These are phyloP conservation scores for Tachina grossa DNA, from an alignment of 2,888 invertebrate genomes.

Conservation along the genomic window DNA sequence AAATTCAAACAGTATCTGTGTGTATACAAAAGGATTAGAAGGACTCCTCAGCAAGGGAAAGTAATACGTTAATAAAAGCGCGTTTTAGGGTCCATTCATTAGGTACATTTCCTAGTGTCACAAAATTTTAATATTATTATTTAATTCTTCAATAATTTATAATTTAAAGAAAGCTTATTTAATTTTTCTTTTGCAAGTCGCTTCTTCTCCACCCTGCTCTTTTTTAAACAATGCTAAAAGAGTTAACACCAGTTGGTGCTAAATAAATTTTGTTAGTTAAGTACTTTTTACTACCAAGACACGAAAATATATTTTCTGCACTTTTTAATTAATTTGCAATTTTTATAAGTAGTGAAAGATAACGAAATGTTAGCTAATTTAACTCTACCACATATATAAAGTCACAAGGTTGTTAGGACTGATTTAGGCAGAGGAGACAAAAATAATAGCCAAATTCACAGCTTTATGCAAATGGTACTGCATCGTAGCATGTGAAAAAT, in stretches of 20 bases:
- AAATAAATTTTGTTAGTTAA: neutral
- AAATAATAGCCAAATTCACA: too few relatives aligned
- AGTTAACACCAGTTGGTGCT: neutral
- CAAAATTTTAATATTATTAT: neutral
- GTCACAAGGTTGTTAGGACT: too few relatives aligned
- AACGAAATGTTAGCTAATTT: too few relatives aligned
- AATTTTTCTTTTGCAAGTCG: constrained; percentile 32
- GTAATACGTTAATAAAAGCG: constrained; percentile 35
- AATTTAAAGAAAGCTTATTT: too few relatives aligned
- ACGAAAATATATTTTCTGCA: neutral
- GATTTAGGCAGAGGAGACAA: too few relatives aligned
- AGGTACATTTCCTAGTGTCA: neutral
- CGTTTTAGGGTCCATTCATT: constrained; percentile 42
- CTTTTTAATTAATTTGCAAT: neutral
- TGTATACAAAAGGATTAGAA: constrained; percentile 16
- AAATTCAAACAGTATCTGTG: neutral
- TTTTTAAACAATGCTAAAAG: neutral
- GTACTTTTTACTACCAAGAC: neutral
- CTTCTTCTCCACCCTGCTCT: neutral
- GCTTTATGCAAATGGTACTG: too few relatives aligned
- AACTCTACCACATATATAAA: too few relatives aligned
- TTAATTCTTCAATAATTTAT: neutral
- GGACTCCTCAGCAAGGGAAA: constrained; percentile 18
- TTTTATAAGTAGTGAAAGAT: neutral
- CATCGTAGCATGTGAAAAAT: too few relatives aligned